Conservation (phyloP, 2,888 invertebrate genomes). For the Bursaphelenchus okinawaensis region DNA sequence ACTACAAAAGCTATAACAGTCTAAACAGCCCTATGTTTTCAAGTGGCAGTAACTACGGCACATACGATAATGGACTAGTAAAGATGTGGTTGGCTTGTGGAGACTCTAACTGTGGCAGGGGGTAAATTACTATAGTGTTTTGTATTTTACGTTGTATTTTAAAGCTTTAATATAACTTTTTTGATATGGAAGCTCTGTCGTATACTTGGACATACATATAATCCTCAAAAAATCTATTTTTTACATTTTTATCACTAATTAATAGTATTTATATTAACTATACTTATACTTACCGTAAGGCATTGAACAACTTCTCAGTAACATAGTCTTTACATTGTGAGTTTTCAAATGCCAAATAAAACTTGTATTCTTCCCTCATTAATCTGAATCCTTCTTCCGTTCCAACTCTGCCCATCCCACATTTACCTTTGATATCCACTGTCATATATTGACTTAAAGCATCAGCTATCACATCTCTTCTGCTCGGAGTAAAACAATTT, state of each 20-base stretch:
- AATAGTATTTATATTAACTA: too few species aligned
- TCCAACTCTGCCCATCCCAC: constrained; percentile 14
- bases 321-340: constrained; percentile 40
- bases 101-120: not conserved
- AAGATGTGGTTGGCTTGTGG: not conserved
- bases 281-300: constrained; percentile 25
- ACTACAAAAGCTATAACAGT: too few species aligned
- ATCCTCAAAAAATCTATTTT: too few species aligned
- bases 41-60: not conserved
- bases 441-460: constrained; percentile 17
- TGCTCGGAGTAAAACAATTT: constrained; percentile 36
- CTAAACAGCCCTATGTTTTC: too few species aligned
- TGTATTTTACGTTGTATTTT: too few species aligned
- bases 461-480: constrained; percentile 18
- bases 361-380: constrained; percentile 26
- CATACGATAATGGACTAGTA: not conserved
- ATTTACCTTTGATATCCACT: constrained; percentile 28
- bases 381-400: not conserved
- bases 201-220: too few species aligned
- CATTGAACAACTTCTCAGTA: constrained; percentile 40
- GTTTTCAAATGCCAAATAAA: constrained; percentile 41
- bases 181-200: too few species aligned
- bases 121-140: too few species aligned
- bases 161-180: too few species aligned
- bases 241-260: too few species aligned